These are phyloP conservation scores for Oreohelix idahoensis DNA, from an alignment of 1,140 invertebrate genomes.

Conservation along the genomic window DNA sequence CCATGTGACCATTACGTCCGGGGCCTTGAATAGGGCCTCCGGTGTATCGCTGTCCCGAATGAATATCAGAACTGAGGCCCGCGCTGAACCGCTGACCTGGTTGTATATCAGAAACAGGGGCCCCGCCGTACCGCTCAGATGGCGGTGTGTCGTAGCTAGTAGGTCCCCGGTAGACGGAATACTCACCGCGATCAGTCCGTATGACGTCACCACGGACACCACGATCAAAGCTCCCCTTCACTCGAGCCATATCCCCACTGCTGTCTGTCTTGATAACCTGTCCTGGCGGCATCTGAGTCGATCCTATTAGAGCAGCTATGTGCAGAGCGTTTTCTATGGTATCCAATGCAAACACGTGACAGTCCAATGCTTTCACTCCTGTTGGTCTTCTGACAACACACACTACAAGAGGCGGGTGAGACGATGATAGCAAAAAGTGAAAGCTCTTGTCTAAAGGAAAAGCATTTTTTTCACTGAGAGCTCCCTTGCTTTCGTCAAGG, in stretches of 20 bases:
- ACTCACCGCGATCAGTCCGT: constrained; percentile 55
- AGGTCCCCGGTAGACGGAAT: constrained; percentile 47
- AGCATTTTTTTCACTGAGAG: constrained; percentile 52
- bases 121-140: neutral
- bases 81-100: neutral
- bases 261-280: constrained; percentile 1
- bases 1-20: neutral
- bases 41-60: neutral
- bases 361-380: constrained; percentile 59
- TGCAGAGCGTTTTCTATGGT: constrained; percentile 50
- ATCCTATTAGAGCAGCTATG: constrained; percentile 46
- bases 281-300: constrained; percentile 23
- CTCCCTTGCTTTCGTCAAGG: constrained; percentile 48
- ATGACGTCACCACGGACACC: constrained; percentile 52
- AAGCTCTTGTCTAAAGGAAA: constrained; percentile 57
- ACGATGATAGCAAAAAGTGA: constrained; percentile 47
- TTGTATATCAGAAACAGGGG: neutral
- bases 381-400: constrained; percentile 58
- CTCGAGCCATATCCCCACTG: neutral
- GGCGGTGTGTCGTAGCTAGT: neutral
- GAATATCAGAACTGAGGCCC: neutral
- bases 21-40: neutral
- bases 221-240: constrained; percentile 44
- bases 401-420: constrained; percentile 56
- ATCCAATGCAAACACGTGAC: constrained; percentile 59